phyloP scores from a whole-genome alignment of 2,113 vertebrate species.

The Mixornis gularis region DNA sequence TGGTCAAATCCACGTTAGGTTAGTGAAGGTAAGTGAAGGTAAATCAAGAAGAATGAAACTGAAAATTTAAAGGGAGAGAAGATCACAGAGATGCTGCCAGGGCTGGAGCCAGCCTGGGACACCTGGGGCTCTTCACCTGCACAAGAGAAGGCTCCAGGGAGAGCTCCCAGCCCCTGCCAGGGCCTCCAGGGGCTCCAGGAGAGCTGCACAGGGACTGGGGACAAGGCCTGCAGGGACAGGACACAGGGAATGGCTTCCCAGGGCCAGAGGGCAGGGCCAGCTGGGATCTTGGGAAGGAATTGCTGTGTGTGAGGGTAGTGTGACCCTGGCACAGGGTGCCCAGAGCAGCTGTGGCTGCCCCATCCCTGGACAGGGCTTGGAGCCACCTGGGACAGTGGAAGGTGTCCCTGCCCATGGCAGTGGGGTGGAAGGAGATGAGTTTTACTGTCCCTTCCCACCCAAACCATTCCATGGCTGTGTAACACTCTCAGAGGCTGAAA shows the following conservation, averaged over 20 bases:
- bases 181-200: too few species aligned
- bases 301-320: accelerated
- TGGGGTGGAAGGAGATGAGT: accelerated
- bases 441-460: too few species aligned
- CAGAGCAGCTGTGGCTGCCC: background rate
- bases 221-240: too few species aligned
- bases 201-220: too few species aligned
- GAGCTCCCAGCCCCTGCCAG: too few species aligned
- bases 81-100: accelerated
- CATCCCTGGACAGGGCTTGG: background rate
- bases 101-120: too few species aligned
- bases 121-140: too few species aligned
- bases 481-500: background rate
- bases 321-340: background rate
- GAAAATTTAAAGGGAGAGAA: background rate
- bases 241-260: too few species aligned
- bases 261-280: background rate
- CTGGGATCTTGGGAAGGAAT: background rate
- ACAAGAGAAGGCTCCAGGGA: too few species aligned
- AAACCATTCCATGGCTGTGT: background rate
- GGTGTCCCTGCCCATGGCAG: background rate
- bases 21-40: background rate
- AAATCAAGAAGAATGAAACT: background rate
- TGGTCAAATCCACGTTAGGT: background rate
- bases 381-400: accelerated